Base-by-base conservation (phyloP, 2,888 invertebrate genomes). In the Liodrosophila aerea region DNA sequence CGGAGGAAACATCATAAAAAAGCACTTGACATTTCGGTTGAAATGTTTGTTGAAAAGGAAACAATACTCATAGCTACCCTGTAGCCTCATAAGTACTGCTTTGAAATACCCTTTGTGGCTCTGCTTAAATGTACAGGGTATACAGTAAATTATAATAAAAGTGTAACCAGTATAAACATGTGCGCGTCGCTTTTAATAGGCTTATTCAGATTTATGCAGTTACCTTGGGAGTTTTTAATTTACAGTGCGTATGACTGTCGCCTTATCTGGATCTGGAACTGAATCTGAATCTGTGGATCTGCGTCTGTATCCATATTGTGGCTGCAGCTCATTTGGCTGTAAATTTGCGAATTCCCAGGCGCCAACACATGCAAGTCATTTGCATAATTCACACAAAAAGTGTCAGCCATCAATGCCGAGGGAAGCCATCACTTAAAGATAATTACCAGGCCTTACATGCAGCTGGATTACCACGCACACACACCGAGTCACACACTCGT, bases 171-270 rank as follows among this genome's bases (percentile, higher is more conserved):
- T 8, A 51, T 52, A 40, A 45, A 44, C 49, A 30, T 60, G 33
- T 52, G 22, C 22, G 22, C 22, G n/a, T n/a, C n/a, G 22, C 3
- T 46, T 67, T 77, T 73, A 69, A 77, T 76, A 56, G 53, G 73
- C 69, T 65, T 80, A 60, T 67, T 65, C 69, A 57, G 46, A 71
- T 68, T 69, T 66, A 78, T 71, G 64, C 45, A 58, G 41, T 78
- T 82, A 82, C 78, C 78, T 82, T 80, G 78, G 57, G 51, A 73
- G 63, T 78, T 66, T 53, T 66, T 53, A 73, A 78, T 82, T 66
- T 71, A 78, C 58, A 68, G 51, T 57, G 54, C 50, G 16, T 30
- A 9, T 36, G 51, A 59, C 33, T 64, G 66, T 62, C 60, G 50
- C 30, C 41, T 53, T 64, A 45, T 58, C 37, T 51, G 44, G 30